These are phyloP conservation scores for Yponomeuta cagnagella DNA, from an alignment of 2,888 invertebrate genomes.

Conservation along the genomic window DNA sequence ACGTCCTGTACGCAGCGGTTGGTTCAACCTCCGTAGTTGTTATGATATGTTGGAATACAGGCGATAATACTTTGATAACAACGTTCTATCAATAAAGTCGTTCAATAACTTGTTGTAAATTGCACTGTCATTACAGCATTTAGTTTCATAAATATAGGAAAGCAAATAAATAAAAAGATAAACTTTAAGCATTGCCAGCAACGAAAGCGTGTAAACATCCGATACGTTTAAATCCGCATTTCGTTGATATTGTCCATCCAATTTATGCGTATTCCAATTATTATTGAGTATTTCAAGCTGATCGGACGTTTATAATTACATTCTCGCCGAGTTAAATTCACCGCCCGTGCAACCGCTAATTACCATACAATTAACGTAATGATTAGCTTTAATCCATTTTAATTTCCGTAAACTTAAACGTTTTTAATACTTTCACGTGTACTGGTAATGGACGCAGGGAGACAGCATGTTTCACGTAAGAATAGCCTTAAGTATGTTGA, in stretches of 20 bases:
- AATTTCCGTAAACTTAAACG: no score
- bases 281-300: slow-evolving; percentile 65
- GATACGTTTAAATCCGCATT: slow-evolving; percentile 23
- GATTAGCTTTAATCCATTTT: slow-evolving; percentile 52
- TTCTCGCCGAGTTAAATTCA: slow-evolving; percentile 58
- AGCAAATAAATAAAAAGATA: no score
- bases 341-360: slow-evolving; percentile 55
- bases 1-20: slow-evolving; percentile 24
- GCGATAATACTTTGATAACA: no score
- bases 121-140: no score
- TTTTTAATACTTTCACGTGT: no score
- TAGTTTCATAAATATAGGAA: no score
- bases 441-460: neutral
- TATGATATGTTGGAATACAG: neutral
- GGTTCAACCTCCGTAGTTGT: neutral
- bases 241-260: slow-evolving; percentile 28
- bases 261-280: slow-evolving; percentile 51
- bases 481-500: neutral
- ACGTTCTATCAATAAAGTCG: no score
- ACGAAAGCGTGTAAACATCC: neutral
- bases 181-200: no score
- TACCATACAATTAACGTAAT: slow-evolving; percentile 67
- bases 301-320: slow-evolving; percentile 67
- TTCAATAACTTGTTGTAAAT: no score
- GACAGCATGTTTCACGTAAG: neutral